Evolutionary conservation across 1,140 invertebrate species (phyloP).

Genomic region (Aphelenchoides fujianensis): DNA sequence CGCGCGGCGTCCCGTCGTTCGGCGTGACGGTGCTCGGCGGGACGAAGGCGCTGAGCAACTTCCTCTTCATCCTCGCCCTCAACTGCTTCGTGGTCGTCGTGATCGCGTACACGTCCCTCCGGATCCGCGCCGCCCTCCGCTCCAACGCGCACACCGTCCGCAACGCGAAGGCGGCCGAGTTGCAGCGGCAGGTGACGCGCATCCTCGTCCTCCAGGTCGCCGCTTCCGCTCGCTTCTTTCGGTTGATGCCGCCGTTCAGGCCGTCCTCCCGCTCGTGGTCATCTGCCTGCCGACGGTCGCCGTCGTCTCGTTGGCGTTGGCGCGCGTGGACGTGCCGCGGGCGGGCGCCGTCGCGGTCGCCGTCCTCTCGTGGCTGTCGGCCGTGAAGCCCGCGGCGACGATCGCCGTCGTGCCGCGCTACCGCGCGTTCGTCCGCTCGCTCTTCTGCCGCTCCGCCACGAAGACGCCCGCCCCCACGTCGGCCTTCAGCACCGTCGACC

Average conservation of each 20-base stretch:
- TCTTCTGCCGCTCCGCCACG: neutral
- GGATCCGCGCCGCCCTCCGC: neutral
- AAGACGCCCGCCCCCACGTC: neutral
- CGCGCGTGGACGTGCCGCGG: neutral
- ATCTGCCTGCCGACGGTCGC: neutral
- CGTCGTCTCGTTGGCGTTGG: neutral
- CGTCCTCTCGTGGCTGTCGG: neutral
- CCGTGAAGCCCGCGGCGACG: neutral
- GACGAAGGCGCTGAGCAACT: neutral
- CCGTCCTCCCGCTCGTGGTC: conserved; percentile 7
- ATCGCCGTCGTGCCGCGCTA: neutral
- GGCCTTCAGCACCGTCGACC: neutral
- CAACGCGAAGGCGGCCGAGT: neutral
- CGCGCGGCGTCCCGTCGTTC: neutral
- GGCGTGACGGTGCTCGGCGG: neutral
- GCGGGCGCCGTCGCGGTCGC: neutral
- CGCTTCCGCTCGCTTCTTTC: no score
- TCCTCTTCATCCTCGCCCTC: neutral
- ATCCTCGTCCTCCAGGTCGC: neutral
- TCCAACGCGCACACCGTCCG: neutral
- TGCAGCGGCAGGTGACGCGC: neutral
- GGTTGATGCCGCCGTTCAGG: neutral
- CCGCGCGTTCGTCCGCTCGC: neutral
- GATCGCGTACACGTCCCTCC: neutral
- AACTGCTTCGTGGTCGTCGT: neutral